phyloP scores from a whole-genome alignment of 2,888 invertebrate species.

The Drosophila setosimentum region DNA sequence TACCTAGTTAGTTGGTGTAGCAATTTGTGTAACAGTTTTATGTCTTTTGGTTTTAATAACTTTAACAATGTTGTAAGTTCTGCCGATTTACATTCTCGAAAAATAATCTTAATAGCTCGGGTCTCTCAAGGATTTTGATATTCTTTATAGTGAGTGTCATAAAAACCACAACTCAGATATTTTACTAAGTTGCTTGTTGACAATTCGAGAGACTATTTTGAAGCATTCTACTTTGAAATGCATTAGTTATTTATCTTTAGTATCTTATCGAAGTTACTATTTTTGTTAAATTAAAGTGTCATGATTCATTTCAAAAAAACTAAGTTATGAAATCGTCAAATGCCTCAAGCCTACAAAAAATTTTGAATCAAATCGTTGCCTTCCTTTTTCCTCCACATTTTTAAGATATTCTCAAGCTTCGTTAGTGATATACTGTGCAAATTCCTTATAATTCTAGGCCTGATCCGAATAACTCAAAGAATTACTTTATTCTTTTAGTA shows the following conservation, averaged over 20 bases:
- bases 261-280: neutral
- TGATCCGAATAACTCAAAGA: neutral
- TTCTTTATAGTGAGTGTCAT: neutral
- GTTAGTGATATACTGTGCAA: neutral
- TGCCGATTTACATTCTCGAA: neutral
- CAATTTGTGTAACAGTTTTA: neutral
- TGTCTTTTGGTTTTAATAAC: neutral
- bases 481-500: neutral
- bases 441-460: accelerated
- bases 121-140: neutral
- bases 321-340: neutral
- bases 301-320: neutral
- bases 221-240: neutral
- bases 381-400: neutral
- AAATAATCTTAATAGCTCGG: neutral
- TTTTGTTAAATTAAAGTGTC: neutral
- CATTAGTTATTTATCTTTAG: neutral
- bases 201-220: neutral
- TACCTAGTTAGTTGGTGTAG: neutral
- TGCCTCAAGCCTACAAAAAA: neutral
- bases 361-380: neutral
- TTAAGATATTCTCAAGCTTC: neutral
- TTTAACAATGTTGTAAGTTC: neutral
- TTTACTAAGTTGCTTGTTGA: neutral
- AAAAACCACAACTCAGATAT: neutral